phyloP scores from a whole-genome alignment of 2,888 invertebrate species.

The Drosophila peninsularis region DNA sequence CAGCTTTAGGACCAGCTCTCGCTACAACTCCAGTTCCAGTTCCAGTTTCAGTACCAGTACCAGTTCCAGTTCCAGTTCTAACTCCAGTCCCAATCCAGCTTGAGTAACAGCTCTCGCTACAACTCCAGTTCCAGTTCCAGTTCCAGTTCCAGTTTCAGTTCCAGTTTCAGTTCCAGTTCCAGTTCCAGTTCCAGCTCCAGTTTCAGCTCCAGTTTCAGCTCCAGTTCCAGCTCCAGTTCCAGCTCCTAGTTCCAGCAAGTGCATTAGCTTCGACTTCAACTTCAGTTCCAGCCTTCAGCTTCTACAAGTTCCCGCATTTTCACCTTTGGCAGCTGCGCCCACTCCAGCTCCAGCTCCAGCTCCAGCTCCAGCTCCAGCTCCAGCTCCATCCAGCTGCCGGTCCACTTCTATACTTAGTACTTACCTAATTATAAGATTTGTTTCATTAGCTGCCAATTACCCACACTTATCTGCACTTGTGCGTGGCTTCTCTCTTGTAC shows the following conservation, averaged over 20 bases:
- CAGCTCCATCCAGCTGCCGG: background rate
- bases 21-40: background rate
- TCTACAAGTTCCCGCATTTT: background rate
- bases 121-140: background rate
- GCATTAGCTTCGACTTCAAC: background rate
- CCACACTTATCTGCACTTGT: slow-evolving; percentile 8
- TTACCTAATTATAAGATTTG: slow-evolving; percentile 33
- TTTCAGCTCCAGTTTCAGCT: background rate
- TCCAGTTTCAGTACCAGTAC: background rate
- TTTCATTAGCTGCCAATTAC: slow-evolving; percentile 17
- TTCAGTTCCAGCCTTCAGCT: background rate
- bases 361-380: background rate
- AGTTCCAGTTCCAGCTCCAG: background rate
- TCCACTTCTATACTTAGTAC: slow-evolving; percentile 21
- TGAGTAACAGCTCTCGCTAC: no score
- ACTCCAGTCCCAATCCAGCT: no score
- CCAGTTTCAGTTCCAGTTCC: background rate
- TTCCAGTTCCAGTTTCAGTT: background rate
- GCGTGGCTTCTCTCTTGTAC: background rate
- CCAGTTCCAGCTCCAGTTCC: background rate
- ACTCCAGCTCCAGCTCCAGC: background rate
- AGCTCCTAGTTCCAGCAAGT: background rate
- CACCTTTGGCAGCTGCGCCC: background rate
- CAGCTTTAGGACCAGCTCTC: background rate
- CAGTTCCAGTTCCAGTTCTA: background rate